These are phyloP conservation scores for Aspidiotus rigidus DNA, from an alignment of 2,888 invertebrate genomes.

Conservation along the genomic window DNA sequence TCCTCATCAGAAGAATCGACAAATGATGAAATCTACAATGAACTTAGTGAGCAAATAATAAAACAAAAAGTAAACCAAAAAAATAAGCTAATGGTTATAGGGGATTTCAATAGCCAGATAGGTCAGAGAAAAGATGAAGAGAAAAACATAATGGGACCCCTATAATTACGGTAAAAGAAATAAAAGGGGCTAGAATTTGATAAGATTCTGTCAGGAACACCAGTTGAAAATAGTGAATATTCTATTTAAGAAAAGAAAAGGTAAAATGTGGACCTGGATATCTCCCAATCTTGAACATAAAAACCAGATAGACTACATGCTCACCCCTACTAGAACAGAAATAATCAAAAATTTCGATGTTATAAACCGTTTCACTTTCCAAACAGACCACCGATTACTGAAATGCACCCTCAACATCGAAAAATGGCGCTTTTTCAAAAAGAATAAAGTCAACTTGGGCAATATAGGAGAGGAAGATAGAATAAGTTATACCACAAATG, in stretches of 20 bases:
- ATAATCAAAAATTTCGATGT: background rate
- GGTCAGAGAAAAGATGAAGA: background rate
- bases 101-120: background rate
- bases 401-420: no score
- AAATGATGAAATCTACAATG: no score
- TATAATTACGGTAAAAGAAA: background rate
- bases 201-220: background rate
- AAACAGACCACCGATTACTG: background rate
- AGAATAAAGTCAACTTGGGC: no score
- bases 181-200: background rate
- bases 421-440: no score
- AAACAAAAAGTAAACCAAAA: no score
- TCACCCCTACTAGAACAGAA: background rate
- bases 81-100: background rate
- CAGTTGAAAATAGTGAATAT: background rate
- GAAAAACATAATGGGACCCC: background rate
- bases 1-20: no score
- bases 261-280: background rate
- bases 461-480: no score
- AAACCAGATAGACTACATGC: background rate
- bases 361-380: background rate
- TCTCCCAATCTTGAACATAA: background rate
- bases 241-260: background rate
- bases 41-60: no score
- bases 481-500: no score